Conservation (phyloP, 2,888 invertebrate genomes). For the Alviniconcha strummeri region DNA sequence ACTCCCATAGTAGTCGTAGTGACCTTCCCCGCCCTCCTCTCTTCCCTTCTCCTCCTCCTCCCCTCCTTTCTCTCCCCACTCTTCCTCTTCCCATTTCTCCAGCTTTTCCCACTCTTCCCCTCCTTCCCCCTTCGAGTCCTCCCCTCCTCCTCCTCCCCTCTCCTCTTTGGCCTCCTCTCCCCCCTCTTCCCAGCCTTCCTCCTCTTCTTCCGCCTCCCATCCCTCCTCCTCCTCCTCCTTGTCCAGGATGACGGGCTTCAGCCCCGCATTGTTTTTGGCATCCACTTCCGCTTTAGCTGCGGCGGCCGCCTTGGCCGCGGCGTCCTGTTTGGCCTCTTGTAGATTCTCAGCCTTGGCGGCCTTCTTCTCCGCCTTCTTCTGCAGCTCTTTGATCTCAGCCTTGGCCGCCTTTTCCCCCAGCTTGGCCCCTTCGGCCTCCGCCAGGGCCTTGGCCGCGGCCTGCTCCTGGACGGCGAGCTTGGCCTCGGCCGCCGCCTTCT, state of each 20-base stretch:
- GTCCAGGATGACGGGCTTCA: background rate
- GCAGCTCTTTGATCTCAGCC: conserved; percentile 3
- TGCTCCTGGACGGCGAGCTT: background rate
- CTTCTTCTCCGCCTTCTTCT: conserved; percentile 17
- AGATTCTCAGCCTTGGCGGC: conserved; percentile 9
- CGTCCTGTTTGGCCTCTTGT: background rate
- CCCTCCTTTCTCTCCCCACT: background rate
- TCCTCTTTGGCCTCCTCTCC: background rate
- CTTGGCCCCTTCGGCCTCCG: background rate
- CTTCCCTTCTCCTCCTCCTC: background rate
- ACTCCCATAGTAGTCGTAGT: background rate
- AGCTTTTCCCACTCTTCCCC: background rate
- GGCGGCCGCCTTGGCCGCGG: background rate
- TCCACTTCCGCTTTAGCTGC: conserved; percentile 7
- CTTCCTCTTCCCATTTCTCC: conserved; percentile 7
- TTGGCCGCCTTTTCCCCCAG: background rate
- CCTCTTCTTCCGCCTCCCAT: background rate
- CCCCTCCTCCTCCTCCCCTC: background rate
- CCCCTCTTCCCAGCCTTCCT: conserved; percentile 7
- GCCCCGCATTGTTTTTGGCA: conserved; percentile 14
- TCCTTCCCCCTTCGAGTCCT: conserved; percentile 10
- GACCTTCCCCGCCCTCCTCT: too few species aligned
- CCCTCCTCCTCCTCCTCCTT: background rate
- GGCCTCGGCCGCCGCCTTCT: background rate
- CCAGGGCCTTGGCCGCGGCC: background rate